Evolutionary conservation across 1,140 invertebrate genomes (phyloP).

Genomic region (Lepidurus arcticus): DNA sequence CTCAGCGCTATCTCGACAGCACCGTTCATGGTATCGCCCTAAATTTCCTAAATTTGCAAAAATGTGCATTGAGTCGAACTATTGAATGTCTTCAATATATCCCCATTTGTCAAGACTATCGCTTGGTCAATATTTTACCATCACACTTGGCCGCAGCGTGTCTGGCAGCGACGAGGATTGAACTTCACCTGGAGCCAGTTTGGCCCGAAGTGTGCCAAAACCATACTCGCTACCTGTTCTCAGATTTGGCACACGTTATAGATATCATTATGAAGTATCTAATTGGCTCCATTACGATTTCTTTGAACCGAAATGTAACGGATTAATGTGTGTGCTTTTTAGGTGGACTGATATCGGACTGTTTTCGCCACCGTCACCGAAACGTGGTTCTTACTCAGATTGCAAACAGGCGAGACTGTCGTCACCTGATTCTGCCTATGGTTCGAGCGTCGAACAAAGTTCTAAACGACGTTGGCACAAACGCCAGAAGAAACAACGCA

Average conservation of each 20-base stretch:
- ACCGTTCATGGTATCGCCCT: not conserved
- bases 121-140: not conserved
- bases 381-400: not conserved
- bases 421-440: not conserved
- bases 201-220: not conserved
- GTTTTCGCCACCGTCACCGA: not conserved
- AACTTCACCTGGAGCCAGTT: not conserved
- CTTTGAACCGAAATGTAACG: not conserved
- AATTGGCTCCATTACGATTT: not conserved
- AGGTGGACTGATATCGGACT: not conserved
- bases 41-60: not conserved
- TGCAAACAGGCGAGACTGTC: not conserved
- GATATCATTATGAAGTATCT: not conserved
- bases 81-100: not conserved
- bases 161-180: not conserved
- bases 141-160: constrained; percentile 7
- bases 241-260: not conserved
- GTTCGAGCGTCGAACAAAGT: not conserved
- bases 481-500: not conserved
- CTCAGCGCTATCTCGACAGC: not conserved
- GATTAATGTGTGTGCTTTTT: not conserved
- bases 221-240: not conserved
- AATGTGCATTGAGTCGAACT: not conserved
- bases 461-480: not conserved
- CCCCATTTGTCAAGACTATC: not conserved